Base-by-base conservation (phyloP, 2,797 vertebrate species). In the Amazonetta brasiliensis region DNA sequence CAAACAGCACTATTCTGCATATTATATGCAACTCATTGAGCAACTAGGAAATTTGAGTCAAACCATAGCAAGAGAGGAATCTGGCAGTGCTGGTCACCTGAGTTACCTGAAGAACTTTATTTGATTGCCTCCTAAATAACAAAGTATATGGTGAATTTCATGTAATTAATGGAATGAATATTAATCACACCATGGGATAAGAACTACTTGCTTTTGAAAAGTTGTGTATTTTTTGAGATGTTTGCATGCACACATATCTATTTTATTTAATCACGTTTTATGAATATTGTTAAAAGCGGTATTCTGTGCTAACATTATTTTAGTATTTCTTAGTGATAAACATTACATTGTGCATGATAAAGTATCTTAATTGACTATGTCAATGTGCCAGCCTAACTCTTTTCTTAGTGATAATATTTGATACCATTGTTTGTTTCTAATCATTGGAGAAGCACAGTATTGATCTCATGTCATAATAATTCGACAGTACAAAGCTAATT, bases 181-280 rank as follows among this genome's bases (percentile, higher is more conserved):
- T 54, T 84, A 46, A 59, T 44, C 26, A 35, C 1, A 1, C 22
- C 7, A 3, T 19, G 6, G 46, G 52, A 16, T 44, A 52, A 85
- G 50, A 75, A 3, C 23, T 20, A 1, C 16, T 72, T 67, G 26
- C 11, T 50, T 69, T 84, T 77, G 30, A 23, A 59, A 81, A 48
- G 35, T 23, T n/a, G 4, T 30, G 41, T 62, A 7, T 23, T 85
- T 91, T 91, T 1, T n/a, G 25, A 48, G n/a, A 0, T 62, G 23
- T 43, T 69, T 48, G 54, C 46, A 73, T 13, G 37, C 60, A n/a
- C 21, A 2, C 13, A 4, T 43, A 4, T 22, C 0, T 39, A 0
- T 41, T 7, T 72, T 15, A 41, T 2, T 37, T 69, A 25, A 41
- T n/a, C 50, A 15, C 10, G 33, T 67, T 60, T 93, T 48, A 35